phyloP scores from a whole-genome alignment of 2,888 invertebrate species.

The Cosmia pyralina region DNA sequence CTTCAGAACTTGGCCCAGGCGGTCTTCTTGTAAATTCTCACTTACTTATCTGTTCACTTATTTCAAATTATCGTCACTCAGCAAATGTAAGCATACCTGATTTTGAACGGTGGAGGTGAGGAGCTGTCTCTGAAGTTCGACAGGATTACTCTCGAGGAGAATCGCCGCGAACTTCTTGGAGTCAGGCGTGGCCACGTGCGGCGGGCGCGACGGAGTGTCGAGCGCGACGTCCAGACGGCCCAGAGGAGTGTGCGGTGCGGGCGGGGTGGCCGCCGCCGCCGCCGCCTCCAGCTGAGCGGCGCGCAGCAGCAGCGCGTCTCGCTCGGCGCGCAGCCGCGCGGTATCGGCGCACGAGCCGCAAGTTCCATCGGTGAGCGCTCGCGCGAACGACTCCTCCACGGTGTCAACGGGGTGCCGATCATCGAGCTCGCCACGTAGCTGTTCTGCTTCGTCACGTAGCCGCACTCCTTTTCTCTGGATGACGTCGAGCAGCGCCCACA shows the following conservation, averaged over 20 bases:
- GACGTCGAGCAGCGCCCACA: constrained; percentile 96
- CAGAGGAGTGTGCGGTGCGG: constrained; percentile 88
- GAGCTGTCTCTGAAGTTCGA: constrained; percentile 95
- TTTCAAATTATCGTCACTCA: background rate
- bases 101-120: constrained; percentile 95
- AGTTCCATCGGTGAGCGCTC: constrained; percentile 80
- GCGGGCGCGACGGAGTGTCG: constrained; percentile 91
- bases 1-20: background rate
- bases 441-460: constrained; percentile 92
- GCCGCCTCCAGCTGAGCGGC: constrained; percentile 90
- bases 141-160: constrained; percentile 94
- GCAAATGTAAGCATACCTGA: constrained; percentile 90
- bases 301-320: constrained; percentile 93
- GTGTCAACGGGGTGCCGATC: constrained; percentile 83
- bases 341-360: constrained; percentile 86
- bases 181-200: constrained; percentile 92
- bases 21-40: constrained; percentile 3
- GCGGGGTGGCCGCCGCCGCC: constrained; percentile 83
- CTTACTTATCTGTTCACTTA: constrained; percentile 3
- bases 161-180: constrained; percentile 95
- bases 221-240: constrained; percentile 93
- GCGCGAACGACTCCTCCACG: constrained; percentile 91
- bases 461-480: constrained; percentile 94
- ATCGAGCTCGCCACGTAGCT: constrained; percentile 90
- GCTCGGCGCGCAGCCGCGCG: constrained; percentile 91